Percentiles rank a stretch among this genome's conserved stretches.
These are phyloP conservation scores for Campoplex capitator DNA, from an alignment of 2,888 invertebrate species.

Conservation along the genomic window DNA sequence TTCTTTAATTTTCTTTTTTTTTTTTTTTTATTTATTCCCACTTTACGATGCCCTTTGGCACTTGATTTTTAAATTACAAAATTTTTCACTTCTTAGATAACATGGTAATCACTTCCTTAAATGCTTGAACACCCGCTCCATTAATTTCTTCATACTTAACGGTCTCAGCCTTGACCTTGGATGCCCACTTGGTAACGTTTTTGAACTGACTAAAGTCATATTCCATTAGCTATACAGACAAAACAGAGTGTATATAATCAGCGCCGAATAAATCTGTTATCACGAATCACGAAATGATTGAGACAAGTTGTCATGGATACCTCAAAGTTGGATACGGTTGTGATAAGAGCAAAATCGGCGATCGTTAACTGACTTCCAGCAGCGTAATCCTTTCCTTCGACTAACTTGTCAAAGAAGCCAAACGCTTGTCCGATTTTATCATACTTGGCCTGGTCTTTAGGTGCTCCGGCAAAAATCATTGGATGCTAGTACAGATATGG, in stretches of 20 bases:
- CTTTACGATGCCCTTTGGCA: background rate
- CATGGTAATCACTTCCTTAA: constrained; percentile 75
- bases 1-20: background rate
- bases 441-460: constrained; percentile 88
- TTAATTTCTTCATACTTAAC: constrained; percentile 86
- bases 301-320: constrained; percentile 79
- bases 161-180: constrained; percentile 86
- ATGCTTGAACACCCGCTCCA: constrained; percentile 75
- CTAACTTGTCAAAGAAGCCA: constrained; percentile 89
- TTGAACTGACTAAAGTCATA: constrained; percentile 89
- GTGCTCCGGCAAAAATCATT: constrained; percentile 82
- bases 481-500: constrained; percentile 81
- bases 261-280: background rate
- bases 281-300: background rate
- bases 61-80: background rate
- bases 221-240: constrained; percentile 82
- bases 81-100: constrained; percentile 73
- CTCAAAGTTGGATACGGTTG: constrained; percentile 90
- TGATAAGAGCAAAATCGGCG: constrained; percentile 90
- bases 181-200: constrained; percentile 89
- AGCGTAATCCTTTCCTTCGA: constrained; percentile 89
- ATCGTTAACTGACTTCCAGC: constrained; percentile 91
- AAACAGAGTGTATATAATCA: background rate
- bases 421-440: constrained; percentile 90
- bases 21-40: background rate